Conservation (phyloP, 2,888 invertebrate genomes). For the Meganola albula region DNA sequence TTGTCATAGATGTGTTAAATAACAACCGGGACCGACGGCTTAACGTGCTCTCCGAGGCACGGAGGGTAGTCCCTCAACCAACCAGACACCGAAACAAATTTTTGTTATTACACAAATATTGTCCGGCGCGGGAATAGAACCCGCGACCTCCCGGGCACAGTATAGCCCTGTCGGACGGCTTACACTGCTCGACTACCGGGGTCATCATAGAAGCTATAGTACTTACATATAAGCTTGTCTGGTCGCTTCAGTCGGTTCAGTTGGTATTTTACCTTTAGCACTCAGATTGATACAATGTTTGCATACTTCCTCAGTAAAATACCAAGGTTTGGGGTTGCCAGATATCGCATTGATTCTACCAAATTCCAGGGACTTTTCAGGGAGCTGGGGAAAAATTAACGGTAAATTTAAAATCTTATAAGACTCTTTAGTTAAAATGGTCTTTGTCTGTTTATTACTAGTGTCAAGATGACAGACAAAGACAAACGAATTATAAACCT, state of each 20-base stretch:
- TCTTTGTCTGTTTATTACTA: no score
- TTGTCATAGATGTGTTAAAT: no score
- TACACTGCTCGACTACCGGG: no score
- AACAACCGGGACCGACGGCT: no score
- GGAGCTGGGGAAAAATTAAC: slow-evolving; percentile 26
- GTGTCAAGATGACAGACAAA: no score
- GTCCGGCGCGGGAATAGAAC: background rate
- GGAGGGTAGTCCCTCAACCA: no score
- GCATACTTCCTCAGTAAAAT: slow-evolving; percentile 35
- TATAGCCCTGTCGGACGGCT: background rate
- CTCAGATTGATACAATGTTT: slow-evolving; percentile 36
- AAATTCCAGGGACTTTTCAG: slow-evolving; percentile 32
- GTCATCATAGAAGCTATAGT: background rate
- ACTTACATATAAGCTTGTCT: slow-evolving; percentile 30
- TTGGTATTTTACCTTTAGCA: slow-evolving; percentile 24
- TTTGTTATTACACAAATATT: no score
- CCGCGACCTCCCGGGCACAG: background rate
- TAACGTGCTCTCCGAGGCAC: no score
- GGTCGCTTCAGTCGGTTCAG: slow-evolving; percentile 19
- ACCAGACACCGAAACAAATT: no score
- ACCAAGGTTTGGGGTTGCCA: slow-evolving; percentile 29
- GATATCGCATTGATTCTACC: slow-evolving; percentile 33
- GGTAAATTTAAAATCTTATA: no score
- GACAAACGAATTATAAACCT: no score
- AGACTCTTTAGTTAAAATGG: no score